Evolutionary conservation across 2,888 invertebrate species (phyloP).

Genomic region (Drosophila picticornis): DNA sequence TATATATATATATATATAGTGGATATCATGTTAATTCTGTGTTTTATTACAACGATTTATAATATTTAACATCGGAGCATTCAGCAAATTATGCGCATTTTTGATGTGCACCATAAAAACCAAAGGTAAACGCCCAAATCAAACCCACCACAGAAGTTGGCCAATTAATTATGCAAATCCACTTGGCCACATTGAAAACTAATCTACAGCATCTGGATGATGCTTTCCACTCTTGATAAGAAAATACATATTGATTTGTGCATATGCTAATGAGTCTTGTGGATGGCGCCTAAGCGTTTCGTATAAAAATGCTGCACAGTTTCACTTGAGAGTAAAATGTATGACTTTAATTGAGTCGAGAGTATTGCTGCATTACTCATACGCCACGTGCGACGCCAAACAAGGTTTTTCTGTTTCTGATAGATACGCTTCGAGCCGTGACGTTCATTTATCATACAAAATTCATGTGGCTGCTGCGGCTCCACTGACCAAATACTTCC

Average conservation of each 20-base stretch:
- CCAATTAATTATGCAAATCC: constrained; percentile 77
- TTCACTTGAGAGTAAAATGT: constrained; percentile 7
- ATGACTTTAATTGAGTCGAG: constrained; percentile 54
- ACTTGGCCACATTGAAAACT: constrained; percentile 42
- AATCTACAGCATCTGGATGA: constrained; percentile 61
- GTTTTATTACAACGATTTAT: constrained; percentile 74
- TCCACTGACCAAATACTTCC: constrained; percentile 16
- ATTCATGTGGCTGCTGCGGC: constrained; percentile 68
- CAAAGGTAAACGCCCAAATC: constrained; percentile 40
- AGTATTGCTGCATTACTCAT: constrained; percentile 64
- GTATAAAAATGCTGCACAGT: constrained; percentile 13
- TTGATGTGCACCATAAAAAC: constrained; percentile 74
- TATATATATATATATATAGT: constrained; percentile 1
- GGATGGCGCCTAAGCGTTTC: constrained; percentile 37
- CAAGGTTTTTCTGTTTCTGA: constrained; percentile 50
- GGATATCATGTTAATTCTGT: constrained; percentile 52
- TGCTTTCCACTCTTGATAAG: constrained; percentile 55
- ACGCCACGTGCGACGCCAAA: constrained; percentile 62
- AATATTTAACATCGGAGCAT: constrained; percentile 52
- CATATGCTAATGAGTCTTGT: constrained; percentile 49
- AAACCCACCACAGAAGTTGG: constrained; percentile 40
- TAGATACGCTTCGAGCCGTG: constrained; percentile 69
- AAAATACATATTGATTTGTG: constrained; percentile 21
- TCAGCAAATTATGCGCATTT: constrained; percentile 70
- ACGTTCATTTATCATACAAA: constrained; percentile 74